phyloP scores from a whole-genome alignment of 2,888 invertebrate genomes.

The Syritta pipiens region DNA sequence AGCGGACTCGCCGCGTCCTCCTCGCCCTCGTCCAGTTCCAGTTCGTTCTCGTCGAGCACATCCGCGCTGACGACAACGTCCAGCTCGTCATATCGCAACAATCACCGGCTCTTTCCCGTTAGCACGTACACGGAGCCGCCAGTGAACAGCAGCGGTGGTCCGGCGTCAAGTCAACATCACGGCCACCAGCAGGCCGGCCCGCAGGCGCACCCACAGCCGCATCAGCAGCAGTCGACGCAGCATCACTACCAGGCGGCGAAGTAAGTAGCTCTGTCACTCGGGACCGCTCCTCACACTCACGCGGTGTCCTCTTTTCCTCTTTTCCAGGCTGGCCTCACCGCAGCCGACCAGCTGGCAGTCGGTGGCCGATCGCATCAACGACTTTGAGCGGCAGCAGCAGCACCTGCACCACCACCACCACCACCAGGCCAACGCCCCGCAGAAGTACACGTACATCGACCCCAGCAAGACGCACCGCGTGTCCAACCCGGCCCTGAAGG shows the following conservation, averaged over 20 bases:
- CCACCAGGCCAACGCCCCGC: conserved; percentile 73
- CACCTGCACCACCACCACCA: conserved; percentile 72
- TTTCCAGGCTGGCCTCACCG: conserved; percentile 67
- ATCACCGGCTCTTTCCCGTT: conserved; percentile 84
- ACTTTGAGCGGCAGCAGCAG: conserved; percentile 81
- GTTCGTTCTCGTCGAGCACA: conserved; percentile 60
- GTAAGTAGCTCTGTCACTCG: conserved; percentile 57
- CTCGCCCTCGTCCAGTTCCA: conserved; percentile 55
- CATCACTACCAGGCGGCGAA: conserved; percentile 62
- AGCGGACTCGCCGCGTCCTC: conserved; percentile 45
- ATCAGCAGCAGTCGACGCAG: conserved; percentile 64
- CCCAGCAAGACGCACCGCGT: conserved; percentile 87
- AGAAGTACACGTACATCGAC: conserved; percentile 85
- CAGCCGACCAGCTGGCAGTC: conserved; percentile 80
- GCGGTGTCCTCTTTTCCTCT: conserved; percentile 7
- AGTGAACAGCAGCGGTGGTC: conserved; percentile 73
- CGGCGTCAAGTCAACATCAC: conserved; percentile 65
- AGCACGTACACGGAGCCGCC: conserved; percentile 85
- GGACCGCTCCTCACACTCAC: conserved; percentile 5
- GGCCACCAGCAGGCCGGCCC: conserved; percentile 72
- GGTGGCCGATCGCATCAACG: conserved; percentile 84
- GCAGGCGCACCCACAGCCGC: conserved; percentile 32
- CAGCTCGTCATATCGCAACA: conserved; percentile 77
- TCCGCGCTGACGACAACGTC: conserved; percentile 65
- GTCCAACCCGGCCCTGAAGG: conserved; percentile 87